A percentile compares a stretch with the other conserved stretches of the same genome.
phyloP scores from a whole-genome alignment of 2,888 invertebrate genomes.

The Rotaria magnacalcarata region DNA sequence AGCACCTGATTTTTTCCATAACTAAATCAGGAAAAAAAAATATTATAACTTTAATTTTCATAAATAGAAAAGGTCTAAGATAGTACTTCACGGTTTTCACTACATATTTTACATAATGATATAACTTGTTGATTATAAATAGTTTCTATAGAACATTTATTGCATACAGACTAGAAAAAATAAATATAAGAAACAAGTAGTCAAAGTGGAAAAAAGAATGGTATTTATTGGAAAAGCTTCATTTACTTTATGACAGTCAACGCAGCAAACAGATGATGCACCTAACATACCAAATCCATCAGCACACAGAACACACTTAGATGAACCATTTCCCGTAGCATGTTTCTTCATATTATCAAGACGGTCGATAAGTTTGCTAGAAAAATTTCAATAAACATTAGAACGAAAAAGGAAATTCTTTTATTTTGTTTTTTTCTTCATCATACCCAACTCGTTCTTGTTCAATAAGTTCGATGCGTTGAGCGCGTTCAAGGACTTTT shows the following conservation, averaged over 20 bases:
- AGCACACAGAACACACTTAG: constrained; percentile 42
- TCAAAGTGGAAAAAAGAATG: background rate
- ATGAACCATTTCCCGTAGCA: constrained; percentile 26
- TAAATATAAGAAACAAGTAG: background rate
- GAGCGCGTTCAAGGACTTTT: constrained; percentile 44
- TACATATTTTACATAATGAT: constrained; percentile 45
- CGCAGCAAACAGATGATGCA: constrained; percentile 39
- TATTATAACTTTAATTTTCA: background rate
- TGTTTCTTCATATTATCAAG: constrained; percentile 46
- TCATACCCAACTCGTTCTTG: constrained; percentile 43
- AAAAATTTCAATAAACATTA: too few relatives aligned
- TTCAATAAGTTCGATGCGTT: constrained; percentile 41
- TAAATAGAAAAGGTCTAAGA: too few relatives aligned
- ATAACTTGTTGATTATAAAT: constrained; percentile 38
- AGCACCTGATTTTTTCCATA: constrained; percentile 46
- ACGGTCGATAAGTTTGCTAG: constrained; percentile 39
- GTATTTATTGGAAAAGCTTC: too few relatives aligned
- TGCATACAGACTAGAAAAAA: constrained; percentile 27
- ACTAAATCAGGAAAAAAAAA: background rate
- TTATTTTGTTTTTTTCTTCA: too few relatives aligned
- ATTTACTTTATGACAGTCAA: constrained; percentile 38
- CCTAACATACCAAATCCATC: constrained; percentile 44
- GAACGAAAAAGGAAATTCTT: too few relatives aligned
- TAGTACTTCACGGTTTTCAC: constrained; percentile 46
- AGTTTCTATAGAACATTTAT: constrained; percentile 46